A percentile compares a stretch with the other conserved stretches of the same genome.
These are phyloP conservation scores for Leucosticte australis DNA, from an alignment of 2,113 vertebrate genomes.

Conservation along the genomic window DNA sequence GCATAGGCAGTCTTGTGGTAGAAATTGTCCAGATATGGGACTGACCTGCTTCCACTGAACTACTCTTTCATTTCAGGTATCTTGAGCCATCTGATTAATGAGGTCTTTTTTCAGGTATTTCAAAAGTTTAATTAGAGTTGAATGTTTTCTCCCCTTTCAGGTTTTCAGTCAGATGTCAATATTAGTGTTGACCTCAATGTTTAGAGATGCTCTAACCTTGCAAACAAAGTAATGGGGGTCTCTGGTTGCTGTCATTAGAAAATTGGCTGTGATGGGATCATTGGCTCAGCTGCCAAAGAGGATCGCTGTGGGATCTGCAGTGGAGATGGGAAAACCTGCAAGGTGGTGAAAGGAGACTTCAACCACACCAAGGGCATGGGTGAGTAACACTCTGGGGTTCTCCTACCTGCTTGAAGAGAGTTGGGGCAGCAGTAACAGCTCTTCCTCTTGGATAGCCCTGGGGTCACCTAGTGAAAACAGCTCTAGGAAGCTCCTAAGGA, in stretches of 20 bases:
- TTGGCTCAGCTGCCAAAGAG: slow-evolving; percentile 91
- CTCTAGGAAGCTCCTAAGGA: background rate
- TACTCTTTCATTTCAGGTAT: background rate
- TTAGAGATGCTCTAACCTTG: slow-evolving; percentile 1
- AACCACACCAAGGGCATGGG: slow-evolving; percentile 93
- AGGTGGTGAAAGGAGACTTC: slow-evolving; percentile 94
- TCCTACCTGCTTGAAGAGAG: background rate
- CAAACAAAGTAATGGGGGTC: slow-evolving; percentile 40
- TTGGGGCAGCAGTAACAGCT: background rate
- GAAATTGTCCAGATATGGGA: background rate
- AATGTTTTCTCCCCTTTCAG: background rate
- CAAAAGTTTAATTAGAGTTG: background rate
- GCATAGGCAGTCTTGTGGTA: background rate
- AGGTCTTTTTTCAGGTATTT: background rate
- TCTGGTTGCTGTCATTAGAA: slow-evolving; percentile 78
- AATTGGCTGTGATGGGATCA: slow-evolving; percentile 94
- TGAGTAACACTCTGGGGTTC: slow-evolving; percentile 68
- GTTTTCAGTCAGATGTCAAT: background rate
- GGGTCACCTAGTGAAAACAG: background rate
- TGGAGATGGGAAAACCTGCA: slow-evolving; percentile 91
- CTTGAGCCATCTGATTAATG: background rate
- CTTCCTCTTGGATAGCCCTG: background rate
- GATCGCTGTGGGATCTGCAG: slow-evolving; percentile 93
- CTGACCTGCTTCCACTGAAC: background rate
- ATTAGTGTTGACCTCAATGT: background rate